Evolutionary conservation across 2,888 invertebrate species (phyloP).

Genomic region (Zonitis immaculata): DNA sequence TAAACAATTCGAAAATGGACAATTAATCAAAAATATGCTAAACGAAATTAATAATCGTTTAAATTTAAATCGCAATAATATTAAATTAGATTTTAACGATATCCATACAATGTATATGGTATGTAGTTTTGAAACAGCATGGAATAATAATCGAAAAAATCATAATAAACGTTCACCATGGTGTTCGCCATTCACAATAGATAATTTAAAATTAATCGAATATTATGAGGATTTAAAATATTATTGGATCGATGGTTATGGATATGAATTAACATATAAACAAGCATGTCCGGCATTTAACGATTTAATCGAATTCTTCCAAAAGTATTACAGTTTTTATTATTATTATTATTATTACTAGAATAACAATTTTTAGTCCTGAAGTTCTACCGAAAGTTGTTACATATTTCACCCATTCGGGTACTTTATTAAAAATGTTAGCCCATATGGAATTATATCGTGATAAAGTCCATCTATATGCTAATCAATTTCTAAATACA

Average conservation of each 20-base stretch:
- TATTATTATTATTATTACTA: no score
- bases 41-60: conserved; percentile 57
- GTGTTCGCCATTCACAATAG: conserved; percentile 67
- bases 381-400: conserved; percentile 44
- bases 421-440: conserved; percentile 71
- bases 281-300: conserved; percentile 72
- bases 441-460: conserved; percentile 69
- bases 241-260: conserved; percentile 81
- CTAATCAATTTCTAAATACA: conserved; percentile 48
- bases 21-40: conserved; percentile 53
- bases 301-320: conserved; percentile 65
- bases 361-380: conserved; percentile 28
- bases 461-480: conserved; percentile 58
- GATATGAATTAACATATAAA: conserved; percentile 63
- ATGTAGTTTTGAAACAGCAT: conserved; percentile 81
- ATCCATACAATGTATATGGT: conserved; percentile 64
- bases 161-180: conserved; percentile 59
- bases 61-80: conserved; percentile 51
- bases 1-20: conserved; percentile 34
- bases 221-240: conserved; percentile 73
- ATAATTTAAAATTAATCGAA: conserved; percentile 62
- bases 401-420: conserved; percentile 79
- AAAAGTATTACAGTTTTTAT: conserved; percentile 58
- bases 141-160: conserved; percentile 53
- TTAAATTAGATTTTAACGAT: conserved; percentile 48